Evolutionary conservation across 2,113 vertebrate species (phyloP).

Genomic region (Heterocephalus glaber): DNA sequence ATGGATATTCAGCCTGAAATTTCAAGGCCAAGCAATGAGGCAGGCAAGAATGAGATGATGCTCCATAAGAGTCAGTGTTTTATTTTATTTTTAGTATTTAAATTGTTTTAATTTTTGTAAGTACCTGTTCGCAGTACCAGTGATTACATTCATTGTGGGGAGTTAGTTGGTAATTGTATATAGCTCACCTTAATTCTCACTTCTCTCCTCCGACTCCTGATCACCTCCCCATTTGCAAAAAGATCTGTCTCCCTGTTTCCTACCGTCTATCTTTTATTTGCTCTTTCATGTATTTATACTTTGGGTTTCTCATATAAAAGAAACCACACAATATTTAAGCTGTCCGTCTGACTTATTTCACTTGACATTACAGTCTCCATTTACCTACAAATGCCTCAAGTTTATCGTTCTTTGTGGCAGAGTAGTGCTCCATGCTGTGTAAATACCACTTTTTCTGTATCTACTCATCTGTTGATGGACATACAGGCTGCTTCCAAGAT

Average conservation of each 20-base stretch:
- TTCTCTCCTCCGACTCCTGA: background rate
- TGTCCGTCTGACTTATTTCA: background rate
- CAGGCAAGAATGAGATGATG: background rate
- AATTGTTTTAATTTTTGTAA: background rate
- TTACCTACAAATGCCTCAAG: background rate
- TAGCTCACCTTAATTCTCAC: background rate
- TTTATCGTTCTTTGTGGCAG: background rate
- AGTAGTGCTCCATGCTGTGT: rapidly evolving
- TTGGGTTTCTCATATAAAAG: background rate
- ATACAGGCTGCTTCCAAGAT: background rate
- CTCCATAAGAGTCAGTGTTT: background rate
- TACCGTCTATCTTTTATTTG: background rate
- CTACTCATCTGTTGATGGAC: background rate
- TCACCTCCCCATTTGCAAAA: background rate
- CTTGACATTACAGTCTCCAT: background rate
- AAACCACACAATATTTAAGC: background rate
- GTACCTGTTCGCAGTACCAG: background rate
- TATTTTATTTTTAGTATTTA: background rate
- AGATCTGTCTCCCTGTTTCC: background rate
- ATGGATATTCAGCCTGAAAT: background rate
- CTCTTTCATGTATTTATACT: background rate
- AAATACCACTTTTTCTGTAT: background rate
- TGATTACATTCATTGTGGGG: background rate
- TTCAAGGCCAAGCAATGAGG: background rate
- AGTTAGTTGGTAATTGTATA: no score